Base-by-base conservation (phyloP, 30 jellyfish, hydroid and myxozoan species). In the Cassiopea xamachana region DNA sequence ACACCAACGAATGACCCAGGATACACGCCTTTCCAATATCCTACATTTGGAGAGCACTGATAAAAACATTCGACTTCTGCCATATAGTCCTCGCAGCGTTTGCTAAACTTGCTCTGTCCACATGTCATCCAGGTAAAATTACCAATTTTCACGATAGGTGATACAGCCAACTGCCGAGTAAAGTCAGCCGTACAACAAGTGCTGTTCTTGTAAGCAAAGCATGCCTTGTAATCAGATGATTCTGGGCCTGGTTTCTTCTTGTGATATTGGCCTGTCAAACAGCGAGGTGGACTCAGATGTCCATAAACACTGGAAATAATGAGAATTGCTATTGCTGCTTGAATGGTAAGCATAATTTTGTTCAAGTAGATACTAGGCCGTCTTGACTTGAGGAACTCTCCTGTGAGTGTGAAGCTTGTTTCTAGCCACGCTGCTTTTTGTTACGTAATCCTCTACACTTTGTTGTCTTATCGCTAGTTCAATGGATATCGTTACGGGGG, bases 11-110 rank as follows among this genome's bases (percentile, higher is more conserved):
- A 92, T 48, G 97, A 92, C 17, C 94, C 97, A 50, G 73, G 69
- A 73, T 17, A 92, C 79, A 19, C 79, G 48, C 97, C 97, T 60
- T 78, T 92, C 94, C 93, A 92, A 76, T 92, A 92, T 3, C 97
- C 97, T 14, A 92, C 97, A 62, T 77, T 82, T 16, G 97, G 97
- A n/a, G 97, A 92, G 50, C 97, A 92, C 51, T 92, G 97, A 77
- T 92, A 92, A 61, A 91, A 92, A 64, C 97, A 92, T 51, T 92
- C 94, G 71, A 92, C 82, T 44, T 92, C 94, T 44, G 62, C 79
- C 97, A 92, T 92, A 87, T 46, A 92, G 64, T 39, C 60, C 58
- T 85, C 89, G 46, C 97, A 92, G n/a, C 48, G 62, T 14, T 39
- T 79, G 69, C 88, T 60, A 13, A 92, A 19, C 19, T 17, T 50